Evolutionary conservation across 2,888 invertebrate genomes (phyloP).

Genomic region (Zonitis immaculata): DNA sequence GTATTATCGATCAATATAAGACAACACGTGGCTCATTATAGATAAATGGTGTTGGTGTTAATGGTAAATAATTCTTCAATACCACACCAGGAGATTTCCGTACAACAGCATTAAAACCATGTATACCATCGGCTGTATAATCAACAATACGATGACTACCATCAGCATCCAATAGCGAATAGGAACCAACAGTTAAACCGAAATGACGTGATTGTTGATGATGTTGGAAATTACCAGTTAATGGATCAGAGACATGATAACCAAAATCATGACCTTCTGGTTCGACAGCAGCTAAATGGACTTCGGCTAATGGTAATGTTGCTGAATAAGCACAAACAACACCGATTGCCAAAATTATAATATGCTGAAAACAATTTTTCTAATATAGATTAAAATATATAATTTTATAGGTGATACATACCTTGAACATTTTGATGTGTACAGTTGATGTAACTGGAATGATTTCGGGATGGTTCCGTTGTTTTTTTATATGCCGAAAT

Average conservation of each 20-base stretch:
- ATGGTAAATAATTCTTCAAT: slow-evolving; percentile 28
- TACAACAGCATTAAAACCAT: slow-evolving; percentile 12
- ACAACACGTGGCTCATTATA: background rate
- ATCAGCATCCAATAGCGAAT: slow-evolving; percentile 1
- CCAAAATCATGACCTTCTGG: background rate
- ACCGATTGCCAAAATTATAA: background rate
- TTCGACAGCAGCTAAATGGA: background rate
- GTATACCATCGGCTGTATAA: slow-evolving; percentile 1
- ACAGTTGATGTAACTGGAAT: too few species aligned
- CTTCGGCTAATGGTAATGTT: background rate
- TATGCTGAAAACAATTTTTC: background rate
- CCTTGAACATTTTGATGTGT: background rate
- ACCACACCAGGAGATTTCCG: background rate
- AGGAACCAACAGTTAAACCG: background rate
- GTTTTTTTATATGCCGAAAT: background rate
- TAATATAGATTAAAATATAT: background rate
- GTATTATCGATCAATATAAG: too few species aligned
- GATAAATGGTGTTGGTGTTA: slow-evolving; percentile 25
- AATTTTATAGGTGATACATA: too few species aligned
- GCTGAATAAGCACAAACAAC: background rate
- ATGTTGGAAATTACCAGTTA: background rate
- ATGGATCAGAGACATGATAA: background rate
- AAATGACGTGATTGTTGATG: background rate
- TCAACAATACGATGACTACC: background rate
- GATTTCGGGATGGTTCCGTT: too few species aligned